Evolutionary conservation across 2,888 invertebrate species (phyloP).

Genomic region (Choristoneura rosaceana): DNA sequence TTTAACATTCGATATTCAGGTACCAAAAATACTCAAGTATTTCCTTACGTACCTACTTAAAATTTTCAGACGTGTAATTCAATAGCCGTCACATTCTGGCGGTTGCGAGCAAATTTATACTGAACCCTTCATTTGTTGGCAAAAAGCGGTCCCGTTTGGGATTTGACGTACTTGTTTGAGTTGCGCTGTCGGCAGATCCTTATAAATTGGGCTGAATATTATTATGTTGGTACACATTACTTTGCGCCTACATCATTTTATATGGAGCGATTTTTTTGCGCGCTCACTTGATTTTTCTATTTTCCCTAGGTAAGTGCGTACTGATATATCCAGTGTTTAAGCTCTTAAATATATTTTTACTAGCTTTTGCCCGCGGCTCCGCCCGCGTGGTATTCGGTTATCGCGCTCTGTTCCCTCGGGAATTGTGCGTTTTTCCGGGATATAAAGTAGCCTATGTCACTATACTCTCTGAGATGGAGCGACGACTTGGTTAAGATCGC

Average conservation of each 20-base stretch:
- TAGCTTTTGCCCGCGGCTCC: too few species aligned
- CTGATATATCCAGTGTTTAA: too few species aligned
- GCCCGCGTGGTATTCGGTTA: too few species aligned
- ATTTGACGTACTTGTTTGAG: constrained; percentile 32
- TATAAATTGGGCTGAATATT: constrained; percentile 32
- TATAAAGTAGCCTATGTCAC: too few species aligned
- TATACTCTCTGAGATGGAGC: too few species aligned
- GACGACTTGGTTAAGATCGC: too few species aligned
- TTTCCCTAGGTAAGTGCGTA: too few species aligned
- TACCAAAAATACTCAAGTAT: constrained; percentile 5
- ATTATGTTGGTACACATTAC: constrained; percentile 30
- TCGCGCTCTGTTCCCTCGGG: too few species aligned
- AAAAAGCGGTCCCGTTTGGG: constrained; percentile 28
- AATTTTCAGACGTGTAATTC: constrained; percentile 14
- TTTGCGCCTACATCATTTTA: constrained; percentile 14
- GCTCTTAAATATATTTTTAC: too few species aligned
- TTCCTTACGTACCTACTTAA: not conserved
- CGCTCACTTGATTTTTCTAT: not conserved
- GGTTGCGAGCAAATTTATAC: constrained; percentile 20
- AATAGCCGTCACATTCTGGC: constrained; percentile 12
- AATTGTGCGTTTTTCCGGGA: too few species aligned
- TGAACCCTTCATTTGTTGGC: constrained; percentile 31
- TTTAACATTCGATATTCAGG: too few species aligned
- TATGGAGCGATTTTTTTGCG: not conserved
- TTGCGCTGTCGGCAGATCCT: constrained; percentile 28